Evolutionary conservation across 2,797 vertebrate species (phyloP).

Genomic region (Gephyroberyx darwinii): DNA sequence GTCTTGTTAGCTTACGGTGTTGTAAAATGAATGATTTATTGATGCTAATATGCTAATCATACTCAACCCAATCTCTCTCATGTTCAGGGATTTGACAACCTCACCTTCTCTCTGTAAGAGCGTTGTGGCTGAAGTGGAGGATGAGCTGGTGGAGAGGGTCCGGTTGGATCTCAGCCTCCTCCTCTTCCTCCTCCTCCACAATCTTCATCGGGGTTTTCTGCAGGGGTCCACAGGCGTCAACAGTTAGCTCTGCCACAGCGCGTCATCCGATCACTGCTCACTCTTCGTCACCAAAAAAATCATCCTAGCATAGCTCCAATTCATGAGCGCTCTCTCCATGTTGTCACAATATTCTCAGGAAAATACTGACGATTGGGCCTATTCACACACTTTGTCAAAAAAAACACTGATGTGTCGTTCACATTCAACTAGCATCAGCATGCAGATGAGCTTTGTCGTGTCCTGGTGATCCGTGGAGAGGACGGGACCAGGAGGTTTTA

Average conservation of each 20-base stretch:
- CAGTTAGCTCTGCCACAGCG: conserved; percentile 45
- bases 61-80: neutral
- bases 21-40: no score
- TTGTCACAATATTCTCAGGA: conserved; percentile 12
- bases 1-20: no score
- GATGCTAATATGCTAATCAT: no score
- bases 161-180: conserved; percentile 86
- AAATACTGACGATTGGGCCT: conserved; percentile 12
- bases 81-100: neutral
- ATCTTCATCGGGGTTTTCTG: conserved; percentile 91
- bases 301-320: neutral
- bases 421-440: conserved; percentile 55
- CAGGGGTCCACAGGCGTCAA: conserved; percentile 56
- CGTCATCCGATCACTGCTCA: neutral
- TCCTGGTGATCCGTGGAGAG: conserved; percentile 53
- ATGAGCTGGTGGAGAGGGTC: conserved; percentile 99
- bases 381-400: conserved; percentile 29
- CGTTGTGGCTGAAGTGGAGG: conserved; percentile 96
- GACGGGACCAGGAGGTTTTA: conserved; percentile 51
- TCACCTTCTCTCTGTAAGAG: conserved; percentile 94
- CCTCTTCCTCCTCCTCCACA: conserved; percentile 94
- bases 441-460: conserved; percentile 59
- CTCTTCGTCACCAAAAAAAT: neutral
- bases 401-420: conserved; percentile 35
- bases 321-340: neutral